Base-by-base conservation (phyloP, 2,888 invertebrate genomes). In the Merodon equestris region DNA sequence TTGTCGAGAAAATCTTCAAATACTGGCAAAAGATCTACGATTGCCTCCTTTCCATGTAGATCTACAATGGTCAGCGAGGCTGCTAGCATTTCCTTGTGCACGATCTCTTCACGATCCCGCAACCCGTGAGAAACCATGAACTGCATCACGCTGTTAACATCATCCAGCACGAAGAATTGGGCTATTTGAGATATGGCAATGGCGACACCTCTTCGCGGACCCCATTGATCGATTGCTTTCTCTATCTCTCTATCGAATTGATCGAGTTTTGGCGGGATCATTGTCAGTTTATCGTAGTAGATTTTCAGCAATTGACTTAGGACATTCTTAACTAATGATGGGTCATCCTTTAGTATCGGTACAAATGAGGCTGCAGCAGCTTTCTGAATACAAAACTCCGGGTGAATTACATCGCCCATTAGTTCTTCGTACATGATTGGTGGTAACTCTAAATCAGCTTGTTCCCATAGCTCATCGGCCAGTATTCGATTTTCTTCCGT, bases 1-100 rank as follows among this genome's bases (percentile, higher is more conserved):
- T 94, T 95, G 87, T 96, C 96, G 89, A 99, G 92, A 88, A 97
- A 97, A 81, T 95, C 93, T 88, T 98, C 97, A 89, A 98, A 97
- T 17, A 97, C 94, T 0, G 97, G 96, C 82, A 98, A 90, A 82
- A 98, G 91, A 71, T 93, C 94, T 84, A 92, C 91, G 12, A 94
- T 91, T 0, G 93, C 93, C 73, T 93, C 93, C 91, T 97, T 97
- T 34, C 99, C 99, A 89, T 99, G 98, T 63, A 95, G 90, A 86
- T 97, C 95, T 1, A 99, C 96, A 74, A 96, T 93, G 54, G 94
- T 94, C 82, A 97, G 92, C n/a, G 98, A 98, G 12, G 98, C 97
- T 81, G 94, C 93, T 68, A 98, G 91, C 98, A 99, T 98, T 88
- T 96, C 94, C 19, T 93, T 94, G 63, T 97, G 92, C 15, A 97